phyloP scores from a whole-genome alignment of 2,888 invertebrate species.

The Brenthis daphne region DNA sequence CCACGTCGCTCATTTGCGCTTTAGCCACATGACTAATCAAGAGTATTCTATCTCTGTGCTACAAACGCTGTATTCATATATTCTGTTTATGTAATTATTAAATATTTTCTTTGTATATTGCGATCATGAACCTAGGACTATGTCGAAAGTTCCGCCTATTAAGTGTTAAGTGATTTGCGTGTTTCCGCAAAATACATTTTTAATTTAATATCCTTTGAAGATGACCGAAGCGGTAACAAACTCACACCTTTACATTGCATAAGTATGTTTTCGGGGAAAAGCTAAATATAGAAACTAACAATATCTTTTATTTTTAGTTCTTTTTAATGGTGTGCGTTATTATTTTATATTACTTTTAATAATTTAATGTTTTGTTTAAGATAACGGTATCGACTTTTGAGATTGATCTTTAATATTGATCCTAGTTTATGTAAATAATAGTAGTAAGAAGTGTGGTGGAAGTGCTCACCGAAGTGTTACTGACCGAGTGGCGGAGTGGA shows the following conservation, averaged over 20 bases:
- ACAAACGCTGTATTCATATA: not conserved
- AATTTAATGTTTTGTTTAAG: slow-evolving; percentile 28
- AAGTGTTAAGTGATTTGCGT: slow-evolving; percentile 54
- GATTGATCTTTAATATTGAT: slow-evolving; percentile 8
- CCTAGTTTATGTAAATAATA: slow-evolving; percentile 3
- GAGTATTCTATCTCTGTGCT: too few species aligned
- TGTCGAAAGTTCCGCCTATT: slow-evolving; percentile 76
- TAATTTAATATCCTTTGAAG: slow-evolving; percentile 4
- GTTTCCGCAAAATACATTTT: slow-evolving; percentile 8
- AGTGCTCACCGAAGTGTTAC: too few species aligned
- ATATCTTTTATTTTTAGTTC: slow-evolving; percentile 43
- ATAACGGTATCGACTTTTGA: slow-evolving; percentile 11
- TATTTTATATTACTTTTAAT: slow-evolving; percentile 31
- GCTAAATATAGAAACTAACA: too few species aligned
- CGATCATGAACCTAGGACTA: slow-evolving; percentile 55
- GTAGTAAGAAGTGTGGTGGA: not conserved
- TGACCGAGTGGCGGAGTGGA: too few species aligned
- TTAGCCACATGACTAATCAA: too few species aligned
- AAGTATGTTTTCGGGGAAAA: too few species aligned
- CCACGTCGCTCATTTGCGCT: too few species aligned
- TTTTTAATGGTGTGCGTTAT: slow-evolving; percentile 38
- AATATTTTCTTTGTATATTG: slow-evolving; percentile 28
- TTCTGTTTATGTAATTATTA: slow-evolving; percentile 4
- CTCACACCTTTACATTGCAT: not conserved
- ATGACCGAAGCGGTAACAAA: slow-evolving; percentile 14